Percentiles rank a stretch among this genome's conserved stretches.
These are phyloP conservation scores for Syrmaticus mikado DNA, from an alignment of 2,113 vertebrate species.

Conservation along the genomic window DNA sequence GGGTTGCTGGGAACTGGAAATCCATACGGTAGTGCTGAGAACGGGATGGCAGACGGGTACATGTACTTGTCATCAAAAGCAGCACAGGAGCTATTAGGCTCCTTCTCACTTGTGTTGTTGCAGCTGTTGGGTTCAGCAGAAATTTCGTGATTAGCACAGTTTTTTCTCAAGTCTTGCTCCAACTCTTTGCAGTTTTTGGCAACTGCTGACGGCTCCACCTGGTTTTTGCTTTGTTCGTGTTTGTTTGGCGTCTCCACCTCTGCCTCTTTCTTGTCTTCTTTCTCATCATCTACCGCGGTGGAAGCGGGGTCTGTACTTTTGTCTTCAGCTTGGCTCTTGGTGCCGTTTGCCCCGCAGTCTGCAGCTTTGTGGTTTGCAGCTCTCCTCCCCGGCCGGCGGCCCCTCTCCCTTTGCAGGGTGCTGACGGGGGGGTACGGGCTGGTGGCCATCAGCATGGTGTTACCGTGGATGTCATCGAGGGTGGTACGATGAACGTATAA, in stretches of 20 bases:
- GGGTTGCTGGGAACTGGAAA: slow-evolving; percentile 79
- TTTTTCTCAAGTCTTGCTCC: slow-evolving; percentile 76
- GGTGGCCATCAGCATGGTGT: slow-evolving; percentile 83
- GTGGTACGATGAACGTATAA: slow-evolving; percentile 84
- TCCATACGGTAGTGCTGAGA: slow-evolving; percentile 82
- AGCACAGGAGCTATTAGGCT: slow-evolving; percentile 77
- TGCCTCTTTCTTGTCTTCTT: slow-evolving; percentile 83
- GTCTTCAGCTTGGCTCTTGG: slow-evolving; percentile 83
- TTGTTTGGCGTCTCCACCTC: slow-evolving; percentile 76
- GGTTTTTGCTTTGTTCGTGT: slow-evolving; percentile 79
- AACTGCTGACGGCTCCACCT: slow-evolving; percentile 67
- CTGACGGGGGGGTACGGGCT: slow-evolving; percentile 84
- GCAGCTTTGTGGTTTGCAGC: slow-evolving; percentile 80
- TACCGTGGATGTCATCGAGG: slow-evolving; percentile 86
- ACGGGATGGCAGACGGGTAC: slow-evolving; percentile 77
- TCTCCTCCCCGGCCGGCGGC: slow-evolving; percentile 82
- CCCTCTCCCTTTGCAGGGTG: slow-evolving; percentile 86
- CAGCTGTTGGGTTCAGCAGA: slow-evolving; percentile 74
- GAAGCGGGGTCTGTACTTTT: slow-evolving; percentile 77
- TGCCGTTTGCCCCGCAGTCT: slow-evolving; percentile 68
- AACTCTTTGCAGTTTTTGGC: slow-evolving; percentile 81
- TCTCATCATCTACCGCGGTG: slow-evolving; percentile 81
- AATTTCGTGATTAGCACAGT: slow-evolving; percentile 74
- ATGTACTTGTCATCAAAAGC: slow-evolving; percentile 85
- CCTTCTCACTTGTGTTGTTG: slow-evolving; percentile 79